Evolutionary conservation across 2,888 invertebrate genomes (phyloP).

Genomic region (Synanthedon myopaeformis): DNA sequence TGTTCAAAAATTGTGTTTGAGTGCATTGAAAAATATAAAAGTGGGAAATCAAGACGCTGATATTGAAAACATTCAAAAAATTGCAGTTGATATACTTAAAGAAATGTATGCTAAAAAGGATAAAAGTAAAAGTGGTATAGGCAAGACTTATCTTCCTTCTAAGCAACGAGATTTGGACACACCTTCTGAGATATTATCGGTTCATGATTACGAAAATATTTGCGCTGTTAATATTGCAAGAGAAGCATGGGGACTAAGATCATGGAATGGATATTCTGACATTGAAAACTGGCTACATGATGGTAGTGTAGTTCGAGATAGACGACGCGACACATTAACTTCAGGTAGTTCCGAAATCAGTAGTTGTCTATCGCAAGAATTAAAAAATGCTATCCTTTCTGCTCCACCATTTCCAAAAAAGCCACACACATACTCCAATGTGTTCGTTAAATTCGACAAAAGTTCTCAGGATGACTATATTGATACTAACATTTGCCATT

Average conservation of each 20-base stretch:
- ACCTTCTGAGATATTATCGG: conserved; percentile 70
- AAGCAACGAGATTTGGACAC: conserved; percentile 62
- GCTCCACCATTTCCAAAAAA: conserved; percentile 60
- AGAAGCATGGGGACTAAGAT: conserved; percentile 74
- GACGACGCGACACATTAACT: conserved; percentile 68
- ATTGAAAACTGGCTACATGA: conserved; percentile 75
- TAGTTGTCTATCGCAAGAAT: conserved; percentile 57
- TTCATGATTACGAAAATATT: conserved; percentile 76
- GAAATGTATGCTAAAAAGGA: conserved; percentile 67
- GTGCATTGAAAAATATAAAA: conserved; percentile 66
- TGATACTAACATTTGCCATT: conserved; percentile 62
- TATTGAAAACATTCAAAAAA: conserved; percentile 66
- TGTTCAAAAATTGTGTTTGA: conserved; percentile 63
- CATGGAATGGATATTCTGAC: conserved; percentile 75
- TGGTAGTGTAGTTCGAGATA: conserved; percentile 71
- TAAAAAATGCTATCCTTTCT: conserved; percentile 51
- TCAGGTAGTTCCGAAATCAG: conserved; percentile 71
- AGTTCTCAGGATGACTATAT: conserved; percentile 62
- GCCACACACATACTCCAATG: conserved; percentile 57
- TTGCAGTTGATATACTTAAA: conserved; percentile 63
- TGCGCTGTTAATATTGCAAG: conserved; percentile 74
- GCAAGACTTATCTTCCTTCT: conserved; percentile 35
- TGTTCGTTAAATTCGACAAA: conserved; percentile 55
- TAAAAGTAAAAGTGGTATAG: conserved; percentile 43
- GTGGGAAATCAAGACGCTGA: conserved; percentile 67